phyloP scores from a whole-genome alignment of 2,797 vertebrate genomes.

The Rhodeus uyekii region DNA sequence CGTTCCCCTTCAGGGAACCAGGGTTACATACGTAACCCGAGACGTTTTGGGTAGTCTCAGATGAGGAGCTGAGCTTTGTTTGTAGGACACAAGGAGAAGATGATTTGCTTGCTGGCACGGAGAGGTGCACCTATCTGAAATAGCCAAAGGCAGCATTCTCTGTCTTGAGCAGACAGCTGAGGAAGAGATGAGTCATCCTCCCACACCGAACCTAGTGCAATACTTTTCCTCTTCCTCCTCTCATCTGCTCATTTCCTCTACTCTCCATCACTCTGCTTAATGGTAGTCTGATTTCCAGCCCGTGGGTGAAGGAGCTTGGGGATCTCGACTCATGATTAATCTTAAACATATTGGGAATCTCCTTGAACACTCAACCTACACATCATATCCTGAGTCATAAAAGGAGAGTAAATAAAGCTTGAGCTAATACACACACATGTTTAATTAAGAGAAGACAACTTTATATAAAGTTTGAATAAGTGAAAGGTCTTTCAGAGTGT shows the following conservation, averaged over 20 bases:
- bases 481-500: slow-evolving; percentile 14
- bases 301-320: slow-evolving; percentile 42
- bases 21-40: too few species aligned
- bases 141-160: slow-evolving; percentile 42
- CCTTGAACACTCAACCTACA: slow-evolving; percentile 32
- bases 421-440: slow-evolving; percentile 1
- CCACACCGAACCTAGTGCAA: slow-evolving; percentile 45
- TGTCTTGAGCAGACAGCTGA: slow-evolving; percentile 52
- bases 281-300: slow-evolving; percentile 23
- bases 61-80: neutral
- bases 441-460: neutral
- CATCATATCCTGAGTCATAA: slow-evolving; percentile 9
- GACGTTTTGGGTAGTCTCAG: slow-evolving; percentile 17
- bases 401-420: slow-evolving; percentile 23
- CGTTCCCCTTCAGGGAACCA: too few species aligned
- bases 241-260: slow-evolving; percentile 59
- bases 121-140: slow-evolving; percentile 43
- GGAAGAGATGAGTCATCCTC: slow-evolving; percentile 51
- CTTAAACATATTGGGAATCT: slow-evolving; percentile 37
- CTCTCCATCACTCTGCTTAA: slow-evolving; percentile 41
- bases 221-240: slow-evolving; percentile 53
- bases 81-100: slow-evolving; percentile 9
- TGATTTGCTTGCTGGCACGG: slow-evolving; percentile 6
- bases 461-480: slow-evolving; percentile 11
- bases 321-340: slow-evolving; percentile 48